Evolutionary conservation across 2,113 vertebrate genomes (phyloP).

Genomic region (Carassius gibelio): DNA sequence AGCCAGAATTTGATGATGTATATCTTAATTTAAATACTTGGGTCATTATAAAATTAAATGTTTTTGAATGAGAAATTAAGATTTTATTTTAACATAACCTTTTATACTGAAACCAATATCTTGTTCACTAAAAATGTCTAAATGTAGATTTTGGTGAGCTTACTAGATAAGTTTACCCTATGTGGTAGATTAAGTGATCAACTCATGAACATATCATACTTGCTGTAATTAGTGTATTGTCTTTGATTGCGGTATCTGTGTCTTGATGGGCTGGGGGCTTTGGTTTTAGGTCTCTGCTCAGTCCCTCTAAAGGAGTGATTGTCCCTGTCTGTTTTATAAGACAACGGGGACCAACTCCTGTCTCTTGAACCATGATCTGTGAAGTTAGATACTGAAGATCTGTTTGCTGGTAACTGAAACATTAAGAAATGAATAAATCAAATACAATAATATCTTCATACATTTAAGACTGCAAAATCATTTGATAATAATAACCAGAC

Average conservation of each 20-base stretch:
- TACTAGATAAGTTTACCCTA: no score
- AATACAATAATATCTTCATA: no score
- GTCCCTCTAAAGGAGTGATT: slow-evolving; percentile 53
- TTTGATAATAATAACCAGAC: neutral
- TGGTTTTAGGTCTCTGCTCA: slow-evolving; percentile 66
- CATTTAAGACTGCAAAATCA: neutral
- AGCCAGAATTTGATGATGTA: no score
- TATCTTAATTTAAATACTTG: no score
- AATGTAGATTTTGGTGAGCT: no score
- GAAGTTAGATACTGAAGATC: slow-evolving; percentile 54
- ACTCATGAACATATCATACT: slow-evolving; percentile 69
- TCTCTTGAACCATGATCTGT: slow-evolving; percentile 53
- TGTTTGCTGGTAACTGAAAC: slow-evolving; percentile 61
- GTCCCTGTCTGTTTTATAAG: slow-evolving; percentile 59
- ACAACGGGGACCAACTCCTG: slow-evolving; percentile 67
- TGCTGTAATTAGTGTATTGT: slow-evolving; percentile 74
- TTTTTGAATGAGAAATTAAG: no score
- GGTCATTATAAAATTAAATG: no score
- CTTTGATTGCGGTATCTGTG: slow-evolving; percentile 72
- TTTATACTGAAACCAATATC: no score
- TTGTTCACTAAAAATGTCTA: no score
- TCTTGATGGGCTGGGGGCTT: slow-evolving; percentile 73
- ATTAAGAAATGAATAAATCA: neutral
- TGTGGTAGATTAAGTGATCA: neutral
- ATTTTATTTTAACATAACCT: no score